Conservation (phyloP, 2,888 invertebrate species). For the Catotricha subobsoleta region DNA sequence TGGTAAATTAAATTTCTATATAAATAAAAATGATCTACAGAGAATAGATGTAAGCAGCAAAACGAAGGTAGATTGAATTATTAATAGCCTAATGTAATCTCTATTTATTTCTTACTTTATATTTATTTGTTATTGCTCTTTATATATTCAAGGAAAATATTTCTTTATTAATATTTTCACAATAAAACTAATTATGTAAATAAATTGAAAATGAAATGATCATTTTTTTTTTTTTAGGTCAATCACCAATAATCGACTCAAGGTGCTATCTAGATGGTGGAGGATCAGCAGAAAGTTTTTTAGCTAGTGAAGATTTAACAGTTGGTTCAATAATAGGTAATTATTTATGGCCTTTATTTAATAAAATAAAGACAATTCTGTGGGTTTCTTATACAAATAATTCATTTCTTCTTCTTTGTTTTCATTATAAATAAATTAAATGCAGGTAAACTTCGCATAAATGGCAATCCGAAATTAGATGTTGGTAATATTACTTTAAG, state of each 20-base stretch:
- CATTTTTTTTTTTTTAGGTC: slow-evolving; percentile 3
- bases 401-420: background rate
- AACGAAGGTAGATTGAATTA: too few relatives aligned
- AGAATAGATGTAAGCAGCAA: too few relatives aligned
- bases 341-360: background rate
- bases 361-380: slow-evolving; percentile 3
- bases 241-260: slow-evolving; percentile 55
- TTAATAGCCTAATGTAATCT: too few relatives aligned
- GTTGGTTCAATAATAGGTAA: slow-evolving; percentile 61
- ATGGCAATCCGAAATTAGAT: slow-evolving; percentile 56
- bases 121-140: too few relatives aligned
- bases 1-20: too few relatives aligned
- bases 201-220: too few relatives aligned
- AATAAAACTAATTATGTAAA: too few relatives aligned
- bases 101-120: too few relatives aligned
- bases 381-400: background rate
- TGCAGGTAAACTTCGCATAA: slow-evolving; percentile 41
- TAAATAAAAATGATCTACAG: too few relatives aligned
- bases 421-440: slow-evolving; percentile 27
- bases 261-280: slow-evolving; percentile 81
- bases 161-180: too few relatives aligned
- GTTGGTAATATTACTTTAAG: slow-evolving; percentile 59
- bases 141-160: too few relatives aligned
- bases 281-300: slow-evolving; percentile 78
- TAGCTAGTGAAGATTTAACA: slow-evolving; percentile 68